A percentile compares a stretch with the other conserved stretches of the same genome.
phyloP scores from a whole-genome alignment of 2,888 invertebrate genomes.

The Harmothoe impar region DNA sequence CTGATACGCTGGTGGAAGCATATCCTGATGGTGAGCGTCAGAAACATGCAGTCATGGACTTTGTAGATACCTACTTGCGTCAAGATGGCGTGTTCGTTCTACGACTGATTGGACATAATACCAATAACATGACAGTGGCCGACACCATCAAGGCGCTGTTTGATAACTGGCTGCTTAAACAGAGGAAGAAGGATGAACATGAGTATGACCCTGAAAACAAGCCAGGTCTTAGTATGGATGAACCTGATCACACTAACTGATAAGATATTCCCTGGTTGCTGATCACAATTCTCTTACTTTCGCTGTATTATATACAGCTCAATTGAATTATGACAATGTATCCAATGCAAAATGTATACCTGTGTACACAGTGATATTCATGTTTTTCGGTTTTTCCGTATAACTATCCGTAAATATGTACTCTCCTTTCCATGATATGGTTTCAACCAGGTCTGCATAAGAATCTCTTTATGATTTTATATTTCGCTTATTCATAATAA shows the following conservation, averaged over 20 bases:
- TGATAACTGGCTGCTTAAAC: slow-evolving; percentile 75
- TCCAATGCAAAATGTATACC: no score
- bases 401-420: no score
- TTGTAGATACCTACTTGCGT: slow-evolving; percentile 80
- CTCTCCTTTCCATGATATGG: no score
- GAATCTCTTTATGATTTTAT: no score
- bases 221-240: not conserved
- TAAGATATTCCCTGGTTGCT: not conserved
- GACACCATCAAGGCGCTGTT: slow-evolving; percentile 81
- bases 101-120: slow-evolving; percentile 81
- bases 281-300: no score
- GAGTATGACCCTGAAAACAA: slow-evolving; percentile 37
- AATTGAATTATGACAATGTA: no score
- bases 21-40: not conserved
- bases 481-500: no score
- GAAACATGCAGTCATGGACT: slow-evolving; percentile 72
- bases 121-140: slow-evolving; percentile 81
- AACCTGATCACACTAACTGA: not conserved
- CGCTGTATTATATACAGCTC: no score
- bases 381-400: no score
- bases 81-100: slow-evolving; percentile 82
- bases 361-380: no score
- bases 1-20: slow-evolving; percentile 26
- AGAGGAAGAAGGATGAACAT: slow-evolving; percentile 57
- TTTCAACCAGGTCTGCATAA: no score